phyloP scores from a whole-genome alignment of 2,113 vertebrate genomes.

The Balaenoptera acutorostrata region DNA sequence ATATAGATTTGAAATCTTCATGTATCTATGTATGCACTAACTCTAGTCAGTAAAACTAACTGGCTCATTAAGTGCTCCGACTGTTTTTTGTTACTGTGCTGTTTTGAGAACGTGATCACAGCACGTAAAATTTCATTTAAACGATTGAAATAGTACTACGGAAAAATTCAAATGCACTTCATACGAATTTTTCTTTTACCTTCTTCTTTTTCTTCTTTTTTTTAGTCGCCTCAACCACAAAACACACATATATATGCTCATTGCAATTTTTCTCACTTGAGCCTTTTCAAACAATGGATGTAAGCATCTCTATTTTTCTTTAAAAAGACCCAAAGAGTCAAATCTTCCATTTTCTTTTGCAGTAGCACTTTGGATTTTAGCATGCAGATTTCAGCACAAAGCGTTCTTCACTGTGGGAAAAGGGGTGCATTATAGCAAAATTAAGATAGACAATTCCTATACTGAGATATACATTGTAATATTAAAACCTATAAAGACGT shows the following conservation, averaged over 20 bases:
- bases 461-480: conserved; percentile 36
- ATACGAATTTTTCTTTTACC: neutral
- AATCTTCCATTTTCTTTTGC: neutral
- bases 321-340: neutral
- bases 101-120: neutral
- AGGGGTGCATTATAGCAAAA: neutral
- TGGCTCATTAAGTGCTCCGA: neutral
- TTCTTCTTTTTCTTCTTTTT: neutral
- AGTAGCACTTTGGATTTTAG: neutral
- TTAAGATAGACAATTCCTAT: conserved; percentile 50
- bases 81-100: neutral
- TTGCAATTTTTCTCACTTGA: neutral
- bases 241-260: neutral
- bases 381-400: neutral
- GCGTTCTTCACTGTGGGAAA: neutral
- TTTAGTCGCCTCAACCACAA: neutral
- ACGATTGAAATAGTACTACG: neutral
- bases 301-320: neutral
- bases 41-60: neutral
- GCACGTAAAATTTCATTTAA: neutral
- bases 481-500: conserved; percentile 50
- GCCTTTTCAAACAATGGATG: neutral
- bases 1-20: neutral
- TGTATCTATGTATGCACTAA: neutral
- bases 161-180: neutral